Percentiles rank a stretch among this genome's conserved stretches.
These are phyloP conservation scores for Andrena cerasifolii DNA, from an alignment of 1,140 invertebrate species.

Conservation along the genomic window DNA sequence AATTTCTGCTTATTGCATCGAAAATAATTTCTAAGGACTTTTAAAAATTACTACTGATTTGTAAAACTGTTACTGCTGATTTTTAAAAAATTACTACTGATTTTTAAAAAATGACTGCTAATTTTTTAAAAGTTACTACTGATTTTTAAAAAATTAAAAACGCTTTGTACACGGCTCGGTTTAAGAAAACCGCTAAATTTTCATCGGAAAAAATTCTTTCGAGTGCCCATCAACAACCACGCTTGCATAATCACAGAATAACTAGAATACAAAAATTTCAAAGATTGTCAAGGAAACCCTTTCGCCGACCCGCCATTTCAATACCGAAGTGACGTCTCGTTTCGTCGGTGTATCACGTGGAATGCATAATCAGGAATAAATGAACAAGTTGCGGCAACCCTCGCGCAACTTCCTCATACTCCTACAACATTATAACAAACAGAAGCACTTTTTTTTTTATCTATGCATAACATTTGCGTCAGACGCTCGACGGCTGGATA, in stretches of 20 bases:
- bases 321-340: not conserved
- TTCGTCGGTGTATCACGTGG: not conserved
- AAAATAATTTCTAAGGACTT: too few species aligned
- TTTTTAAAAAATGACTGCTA: too few species aligned
- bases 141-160: too few species aligned
- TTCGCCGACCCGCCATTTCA: not conserved
- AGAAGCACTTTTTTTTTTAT: not conserved
- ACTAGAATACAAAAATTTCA: not conserved
- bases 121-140: too few species aligned
- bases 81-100: too few species aligned
- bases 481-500: not conserved
- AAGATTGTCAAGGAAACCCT: not conserved
- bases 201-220: not conserved
- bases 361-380: not conserved
- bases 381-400: not conserved
- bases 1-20: too few species aligned
- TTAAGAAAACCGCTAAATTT: too few species aligned
- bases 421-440: not conserved
- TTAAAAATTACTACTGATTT: too few species aligned
- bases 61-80: too few species aligned
- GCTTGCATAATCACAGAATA: not conserved
- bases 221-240: not conserved
- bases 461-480: not conserved
- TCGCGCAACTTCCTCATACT: not conserved
- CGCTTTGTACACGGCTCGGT: too few species aligned